These are phyloP conservation scores for Chunga burmeisteri DNA, from an alignment of 2,113 vertebrate genomes.

Conservation along the genomic window DNA sequence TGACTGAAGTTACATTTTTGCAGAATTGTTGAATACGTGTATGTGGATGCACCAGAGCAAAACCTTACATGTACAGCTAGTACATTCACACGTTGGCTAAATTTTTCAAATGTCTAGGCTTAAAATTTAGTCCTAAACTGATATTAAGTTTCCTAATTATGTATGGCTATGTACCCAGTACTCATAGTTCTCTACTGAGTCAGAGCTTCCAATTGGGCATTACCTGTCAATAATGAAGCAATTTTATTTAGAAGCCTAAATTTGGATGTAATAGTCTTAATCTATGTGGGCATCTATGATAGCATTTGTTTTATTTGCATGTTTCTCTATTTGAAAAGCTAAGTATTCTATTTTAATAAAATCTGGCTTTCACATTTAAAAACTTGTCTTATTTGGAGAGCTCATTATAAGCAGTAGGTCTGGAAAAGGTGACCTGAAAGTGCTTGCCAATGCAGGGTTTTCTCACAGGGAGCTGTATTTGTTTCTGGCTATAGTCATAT, in stretches of 20 bases:
- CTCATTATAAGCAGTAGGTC: background rate
- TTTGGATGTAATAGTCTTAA: background rate
- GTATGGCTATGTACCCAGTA: background rate
- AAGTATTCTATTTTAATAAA: background rate
- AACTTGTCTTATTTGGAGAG: background rate
- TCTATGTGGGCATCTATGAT: background rate
- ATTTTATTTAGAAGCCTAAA: background rate
- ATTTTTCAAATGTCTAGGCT: background rate
- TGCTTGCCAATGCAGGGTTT: background rate
- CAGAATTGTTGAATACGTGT: background rate
- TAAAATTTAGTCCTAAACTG: background rate
- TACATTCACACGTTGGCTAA: background rate
- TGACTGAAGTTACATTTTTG: conserved; percentile 26
- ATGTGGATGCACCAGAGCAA: background rate
- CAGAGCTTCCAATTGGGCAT: background rate
- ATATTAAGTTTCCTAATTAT: background rate
- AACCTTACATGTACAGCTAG: background rate
- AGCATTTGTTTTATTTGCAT: background rate
- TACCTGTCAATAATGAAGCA: background rate
- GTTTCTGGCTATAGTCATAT: background rate
- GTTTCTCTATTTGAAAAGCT: background rate
- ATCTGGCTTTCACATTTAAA: background rate
- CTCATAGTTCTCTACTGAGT: background rate
- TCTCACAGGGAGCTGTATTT: background rate
- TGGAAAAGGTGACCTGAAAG: background rate